Conservation (phyloP, 53 echinoderm and acorn worm species). For the Henricia sp. region DNA sequence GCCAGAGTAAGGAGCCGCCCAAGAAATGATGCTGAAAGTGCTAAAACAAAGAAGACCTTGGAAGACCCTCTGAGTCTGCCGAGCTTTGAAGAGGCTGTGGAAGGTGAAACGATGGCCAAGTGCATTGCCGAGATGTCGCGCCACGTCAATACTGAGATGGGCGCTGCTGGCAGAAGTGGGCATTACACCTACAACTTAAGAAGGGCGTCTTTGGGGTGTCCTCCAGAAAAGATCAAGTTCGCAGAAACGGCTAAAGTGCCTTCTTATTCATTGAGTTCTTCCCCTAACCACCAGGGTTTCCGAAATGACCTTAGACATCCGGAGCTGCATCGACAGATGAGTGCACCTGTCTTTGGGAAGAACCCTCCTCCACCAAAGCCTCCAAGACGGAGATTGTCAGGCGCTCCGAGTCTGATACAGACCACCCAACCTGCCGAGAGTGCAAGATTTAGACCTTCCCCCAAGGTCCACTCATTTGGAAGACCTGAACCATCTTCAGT, state of each 20-base stretch:
- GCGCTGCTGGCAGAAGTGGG: background rate
- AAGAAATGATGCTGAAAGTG: background rate
- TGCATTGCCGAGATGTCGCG: conserved; percentile 72
- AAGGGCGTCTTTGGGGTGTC: background rate
- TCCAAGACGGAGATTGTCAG: background rate
- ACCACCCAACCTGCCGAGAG: too few species aligned
- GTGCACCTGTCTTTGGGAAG: conserved; percentile 42
- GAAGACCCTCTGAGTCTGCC: background rate
- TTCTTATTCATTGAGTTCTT: background rate
- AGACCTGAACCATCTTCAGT: background rate
- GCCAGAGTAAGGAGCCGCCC: too few species aligned
- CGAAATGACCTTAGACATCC: conserved; percentile 5
- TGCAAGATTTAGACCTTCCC: background rate
- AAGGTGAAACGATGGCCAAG: conserved; percentile 71
- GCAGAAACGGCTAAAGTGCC: background rate
- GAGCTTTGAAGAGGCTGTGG: conserved; percentile 79
- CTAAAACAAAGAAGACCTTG: background rate
- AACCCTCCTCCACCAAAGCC: conserved; percentile 23
- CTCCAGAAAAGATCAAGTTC: conserved; percentile 23
- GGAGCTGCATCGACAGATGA: conserved; percentile 35
- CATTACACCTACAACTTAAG: conserved; percentile 26
- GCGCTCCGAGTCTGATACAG: background rate
- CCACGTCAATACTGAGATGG: background rate
- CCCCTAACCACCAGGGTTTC: background rate
- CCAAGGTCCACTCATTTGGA: background rate